Evolutionary conservation across 2,888 invertebrate genomes (phyloP).

Genomic region (Acronicta psi): DNA sequence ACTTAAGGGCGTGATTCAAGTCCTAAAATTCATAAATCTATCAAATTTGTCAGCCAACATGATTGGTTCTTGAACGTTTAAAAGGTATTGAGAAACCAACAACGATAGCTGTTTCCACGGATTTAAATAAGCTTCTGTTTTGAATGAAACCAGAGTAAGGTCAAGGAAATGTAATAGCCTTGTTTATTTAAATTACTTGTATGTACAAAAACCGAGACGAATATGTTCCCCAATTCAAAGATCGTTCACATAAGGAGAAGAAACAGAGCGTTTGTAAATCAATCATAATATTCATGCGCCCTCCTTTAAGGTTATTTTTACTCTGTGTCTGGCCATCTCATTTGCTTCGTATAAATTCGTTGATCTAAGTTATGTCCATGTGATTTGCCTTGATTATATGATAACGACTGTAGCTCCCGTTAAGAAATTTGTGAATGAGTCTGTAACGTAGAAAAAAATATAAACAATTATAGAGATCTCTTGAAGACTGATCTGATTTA

Average conservation of each 20-base stretch:
- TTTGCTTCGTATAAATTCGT: constrained; percentile 43
- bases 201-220: constrained; percentile 4
- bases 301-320: constrained; percentile 39
- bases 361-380: constrained; percentile 39
- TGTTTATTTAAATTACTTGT: constrained; percentile 12
- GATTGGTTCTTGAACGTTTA: too few species aligned
- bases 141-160: not conserved
- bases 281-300: constrained; percentile 47
- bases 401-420: constrained; percentile 33
- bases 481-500: too few species aligned
- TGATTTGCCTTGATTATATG: constrained; percentile 43
- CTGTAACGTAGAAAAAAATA: not conserved
- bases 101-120: too few species aligned
- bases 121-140: too few species aligned
- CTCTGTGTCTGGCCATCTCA: constrained; percentile 27
- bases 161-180: not conserved
- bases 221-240: constrained; percentile 2
- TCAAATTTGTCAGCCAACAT: too few species aligned
- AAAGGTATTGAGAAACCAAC: too few species aligned
- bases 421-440: not conserved
- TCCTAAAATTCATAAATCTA: too few species aligned
- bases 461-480: too few species aligned
- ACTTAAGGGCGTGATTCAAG: too few species aligned
- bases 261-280: constrained; percentile 21
- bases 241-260: constrained; percentile 6